phyloP scores from a whole-genome alignment of 2,113 vertebrate genomes.

The Parotia lawesii region DNA sequence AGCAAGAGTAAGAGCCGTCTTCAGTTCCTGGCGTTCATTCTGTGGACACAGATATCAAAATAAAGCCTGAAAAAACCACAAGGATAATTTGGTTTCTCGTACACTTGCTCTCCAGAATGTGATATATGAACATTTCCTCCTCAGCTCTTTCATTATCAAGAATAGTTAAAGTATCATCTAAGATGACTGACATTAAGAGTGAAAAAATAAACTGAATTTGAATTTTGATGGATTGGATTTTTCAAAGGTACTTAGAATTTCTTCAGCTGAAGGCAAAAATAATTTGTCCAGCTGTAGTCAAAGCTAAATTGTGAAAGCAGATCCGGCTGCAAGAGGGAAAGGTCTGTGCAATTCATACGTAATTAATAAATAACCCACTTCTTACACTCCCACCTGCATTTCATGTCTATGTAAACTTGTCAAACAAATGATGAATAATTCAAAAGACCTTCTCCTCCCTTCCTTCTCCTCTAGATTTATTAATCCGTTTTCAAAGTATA shows the following conservation, averaged over 20 bases:
- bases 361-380: conserved; percentile 21
- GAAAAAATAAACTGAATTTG: neutral
- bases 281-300: neutral
- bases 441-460: neutral
- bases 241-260: neutral
- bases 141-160: neutral
- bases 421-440: conserved; percentile 32
- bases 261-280: neutral
- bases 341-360: neutral
- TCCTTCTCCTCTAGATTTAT: conserved; percentile 23
- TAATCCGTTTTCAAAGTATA: conserved; percentile 19
- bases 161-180: neutral
- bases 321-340: neutral
- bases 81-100: neutral
- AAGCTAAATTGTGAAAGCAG: neutral
- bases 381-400: neutral
- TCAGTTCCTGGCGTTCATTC: neutral
- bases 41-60: neutral
- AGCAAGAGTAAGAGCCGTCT: neutral
- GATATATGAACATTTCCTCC: neutral
- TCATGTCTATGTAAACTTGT: conserved; percentile 3
- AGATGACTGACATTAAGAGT: neutral
- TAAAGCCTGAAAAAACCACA: neutral
- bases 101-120: neutral
- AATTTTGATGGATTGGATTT: neutral